phyloP scores from a whole-genome alignment of 2,797 vertebrate genomes.

The Enteromius viviparus region DNA sequence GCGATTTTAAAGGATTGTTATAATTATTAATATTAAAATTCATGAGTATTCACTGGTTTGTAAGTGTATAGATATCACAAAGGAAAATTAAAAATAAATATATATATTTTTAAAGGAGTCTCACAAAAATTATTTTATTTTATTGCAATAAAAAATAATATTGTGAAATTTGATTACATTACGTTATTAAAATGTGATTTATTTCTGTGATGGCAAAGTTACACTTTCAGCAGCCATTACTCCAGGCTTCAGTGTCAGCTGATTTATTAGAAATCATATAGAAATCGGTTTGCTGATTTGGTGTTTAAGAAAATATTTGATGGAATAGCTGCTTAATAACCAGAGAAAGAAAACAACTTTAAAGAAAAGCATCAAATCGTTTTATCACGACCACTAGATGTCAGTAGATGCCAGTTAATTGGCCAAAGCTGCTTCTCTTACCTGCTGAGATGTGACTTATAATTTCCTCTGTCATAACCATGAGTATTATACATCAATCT shows the following conservation, averaged over 20 bases:
- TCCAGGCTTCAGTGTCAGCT: background rate
- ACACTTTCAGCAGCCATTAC: background rate
- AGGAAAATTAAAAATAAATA: background rate
- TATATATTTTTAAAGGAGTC: background rate
- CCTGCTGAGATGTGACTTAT: background rate
- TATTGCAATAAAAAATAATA: background rate
- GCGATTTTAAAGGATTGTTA: background rate
- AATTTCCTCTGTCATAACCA: background rate
- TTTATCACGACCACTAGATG: conserved; percentile 49
- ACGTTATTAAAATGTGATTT: background rate
- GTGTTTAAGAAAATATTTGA: background rate
- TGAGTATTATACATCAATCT: background rate
- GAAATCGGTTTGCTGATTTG: background rate
- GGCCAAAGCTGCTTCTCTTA: background rate
- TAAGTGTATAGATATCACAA: background rate
- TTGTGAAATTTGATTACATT: background rate
- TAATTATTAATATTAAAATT: background rate
- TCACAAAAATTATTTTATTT: background rate
- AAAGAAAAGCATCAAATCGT: background rate
- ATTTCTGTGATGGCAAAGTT: background rate
- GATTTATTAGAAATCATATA: background rate
- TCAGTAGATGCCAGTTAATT: conserved; percentile 41
- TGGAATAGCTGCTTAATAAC: background rate
- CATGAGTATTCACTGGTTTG: background rate
- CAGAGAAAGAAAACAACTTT: background rate